Base-by-base conservation (phyloP, 1,140 invertebrate genomes). In the Caenorhabditis latens region DNA sequence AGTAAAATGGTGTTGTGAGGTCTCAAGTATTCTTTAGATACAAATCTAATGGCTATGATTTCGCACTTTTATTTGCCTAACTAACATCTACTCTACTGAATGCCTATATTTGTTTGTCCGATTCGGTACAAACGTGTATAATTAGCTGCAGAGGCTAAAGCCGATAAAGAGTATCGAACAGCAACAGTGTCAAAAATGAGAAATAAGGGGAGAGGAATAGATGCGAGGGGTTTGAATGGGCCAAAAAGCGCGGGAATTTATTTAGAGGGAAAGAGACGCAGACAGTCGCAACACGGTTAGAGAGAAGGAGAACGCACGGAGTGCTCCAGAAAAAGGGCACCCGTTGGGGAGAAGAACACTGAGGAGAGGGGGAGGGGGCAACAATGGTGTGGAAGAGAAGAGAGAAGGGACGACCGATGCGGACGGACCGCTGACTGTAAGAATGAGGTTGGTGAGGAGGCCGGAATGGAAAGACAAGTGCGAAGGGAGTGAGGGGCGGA, bases 21-120 rank as follows among this genome's bases (percentile, higher is more conserved):
- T 58, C 55, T n/a, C n/a, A 4, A n/a, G 58, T 79, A 24, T 79
- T 50, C 46, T 48, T 53, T 48, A 53, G 71, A 79, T 79, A 79
- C 21, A 79, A 24, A 79, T 79, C 71, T 79, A 21, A 21, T 21
- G 50, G 71, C 71, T 79, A 79, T 21, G n/a, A 53, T 50, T 8
- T 43, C 71, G 71, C 71, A 79, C 71, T 50, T 79, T 48, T 79
- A 24, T 79, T 50, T 50, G 46, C n/a, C 71, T 50, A 79, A 79
- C 71, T 50, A 19, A 71, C 16, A 5, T 19, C 19, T 79, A 71
- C 65, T 14, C 40, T 71, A 71, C 16, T 43, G 19, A 43, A 43
- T 13, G 14, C 9, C 21, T 40, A 11, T 65, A 65, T 11, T 40
- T 65, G 24, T 65, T 19, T 24, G 63, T 13, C n/a, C 63, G 32